A percentile compares a stretch with the other conserved stretches of the same genome.
These are phyloP conservation scores for Solenodon paradoxus DNA, from an alignment of 2,113 vertebrate species.

Conservation along the genomic window DNA sequence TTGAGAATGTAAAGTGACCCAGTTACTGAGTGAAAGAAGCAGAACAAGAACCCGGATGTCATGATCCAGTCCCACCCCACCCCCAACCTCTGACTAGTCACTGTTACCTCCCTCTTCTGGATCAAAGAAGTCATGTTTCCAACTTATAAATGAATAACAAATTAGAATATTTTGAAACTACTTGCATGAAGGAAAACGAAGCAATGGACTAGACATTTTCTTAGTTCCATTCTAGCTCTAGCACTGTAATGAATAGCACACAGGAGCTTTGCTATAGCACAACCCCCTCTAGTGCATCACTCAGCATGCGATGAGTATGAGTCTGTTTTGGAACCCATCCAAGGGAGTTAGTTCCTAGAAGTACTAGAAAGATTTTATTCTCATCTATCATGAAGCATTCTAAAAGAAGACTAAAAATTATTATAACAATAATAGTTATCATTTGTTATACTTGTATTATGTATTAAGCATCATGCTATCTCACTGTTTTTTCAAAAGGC, in stretches of 20 bases:
- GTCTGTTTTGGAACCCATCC: constrained; percentile 60
- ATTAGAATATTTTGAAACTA: neutral
- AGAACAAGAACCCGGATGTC: neutral
- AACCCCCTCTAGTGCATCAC: constrained; percentile 66
- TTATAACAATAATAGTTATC: neutral
- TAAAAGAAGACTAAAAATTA: constrained; percentile 57
- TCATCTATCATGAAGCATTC: constrained; percentile 47
- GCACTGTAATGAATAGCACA: constrained; percentile 32
- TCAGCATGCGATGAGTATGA: constrained; percentile 61
- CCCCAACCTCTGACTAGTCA: neutral
- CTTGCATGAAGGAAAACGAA: constrained; percentile 1
- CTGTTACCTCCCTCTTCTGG: neutral
- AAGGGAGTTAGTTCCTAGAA: constrained; percentile 73
- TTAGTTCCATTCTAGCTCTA: constrained; percentile 16
- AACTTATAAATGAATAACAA: neutral
- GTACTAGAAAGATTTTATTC: constrained; percentile 54
- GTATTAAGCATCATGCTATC: neutral
- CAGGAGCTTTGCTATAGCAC: constrained; percentile 47
- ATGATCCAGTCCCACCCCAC: neutral
- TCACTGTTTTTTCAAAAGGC: constrained; percentile 24
- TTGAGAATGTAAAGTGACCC: neutral
- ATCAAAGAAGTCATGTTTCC: neutral
- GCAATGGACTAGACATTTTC: neutral
- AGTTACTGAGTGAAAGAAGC: neutral
- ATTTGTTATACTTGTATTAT: neutral